Evolutionary conservation across 2,888 invertebrate genomes (phyloP), one percentile per base, ranked within the genome.

Genomic region (Apotomis turbidana): DNA sequence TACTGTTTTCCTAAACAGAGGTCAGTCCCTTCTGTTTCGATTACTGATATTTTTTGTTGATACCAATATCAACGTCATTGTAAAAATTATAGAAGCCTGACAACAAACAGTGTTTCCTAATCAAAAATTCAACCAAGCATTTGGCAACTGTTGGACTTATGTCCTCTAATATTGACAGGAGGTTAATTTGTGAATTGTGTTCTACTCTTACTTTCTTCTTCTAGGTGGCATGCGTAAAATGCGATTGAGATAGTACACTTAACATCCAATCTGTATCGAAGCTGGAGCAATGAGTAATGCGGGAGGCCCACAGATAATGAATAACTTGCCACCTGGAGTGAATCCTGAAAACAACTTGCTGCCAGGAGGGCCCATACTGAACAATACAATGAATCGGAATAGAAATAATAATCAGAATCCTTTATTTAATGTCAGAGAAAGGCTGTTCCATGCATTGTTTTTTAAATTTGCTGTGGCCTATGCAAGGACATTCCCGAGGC

Each of bases 361-460:
- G 67, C 94, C 93, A n/a, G 94, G 93, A 75, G 94, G 93, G n/a
- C 94, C 95, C 1, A 80, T 94, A 54, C 89, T 95, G 73, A 94
- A 94, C 76, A 87, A 89, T 66, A 86, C 88, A 41, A 89, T 94
- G 81, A 94, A 95, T 75, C 88, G 94, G 76, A 91, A 93, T 80
- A 91, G 91, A 76, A 95, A 94, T 79, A 95, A 94, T 79, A 94
- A 95, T 86, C 95, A 96, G 88, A 97, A 97, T 85, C 96, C 97
- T 54, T 88, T 97, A 76, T 95, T 97, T 82, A 97, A 96, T 90
- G 97, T 98, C 73, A 94, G 99, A 80, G 98, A 99, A 87, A 95
- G 98, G 78, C 93, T 99, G 69, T 99, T 99, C 88, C 98, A 99
- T 91, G 98, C 98, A 12, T 94, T 99, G 78, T 99, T 99, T 90